These are phyloP conservation scores for Pangasianodon gigas DNA, from an alignment of 2,113 vertebrate species.

Conservation along the genomic window DNA sequence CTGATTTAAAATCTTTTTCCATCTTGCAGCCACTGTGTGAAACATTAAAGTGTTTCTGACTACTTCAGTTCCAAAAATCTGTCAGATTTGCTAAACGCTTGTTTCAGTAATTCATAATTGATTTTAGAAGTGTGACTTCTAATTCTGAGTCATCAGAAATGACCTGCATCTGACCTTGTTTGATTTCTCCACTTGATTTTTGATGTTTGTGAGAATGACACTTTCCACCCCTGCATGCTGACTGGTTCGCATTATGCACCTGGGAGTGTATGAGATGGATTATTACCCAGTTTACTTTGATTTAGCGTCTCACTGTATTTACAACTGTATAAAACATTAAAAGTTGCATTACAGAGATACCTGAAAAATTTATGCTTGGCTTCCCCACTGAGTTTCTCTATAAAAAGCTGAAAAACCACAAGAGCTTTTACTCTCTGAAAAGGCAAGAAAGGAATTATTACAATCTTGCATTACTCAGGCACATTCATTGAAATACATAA, in stretches of 20 bases:
- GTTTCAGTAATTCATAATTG: background rate
- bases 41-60: background rate
- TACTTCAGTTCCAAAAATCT: background rate
- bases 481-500: background rate
- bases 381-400: slow-evolving; percentile 84
- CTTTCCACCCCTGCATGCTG: slow-evolving; percentile 87
- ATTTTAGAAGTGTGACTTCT: background rate
- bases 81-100: background rate
- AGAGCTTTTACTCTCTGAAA: slow-evolving; percentile 84
- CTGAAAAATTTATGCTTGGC: slow-evolving; percentile 92
- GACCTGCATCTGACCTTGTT: slow-evolving; percentile 77
- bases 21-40: background rate
- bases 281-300: background rate
- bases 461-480: slow-evolving; percentile 5
- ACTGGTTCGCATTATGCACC: slow-evolving; percentile 89
- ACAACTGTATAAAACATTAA: background rate
- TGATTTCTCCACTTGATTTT: slow-evolving; percentile 82
- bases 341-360: slow-evolving; percentile 64
- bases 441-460: slow-evolving; percentile 42
- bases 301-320: background rate
- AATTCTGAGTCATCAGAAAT: background rate
- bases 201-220: slow-evolving; percentile 89
- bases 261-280: slow-evolving; percentile 59
- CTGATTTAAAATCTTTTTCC: background rate
- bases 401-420: slow-evolving; percentile 84